Percentiles rank a stretch among this genome's conserved stretches.
Evolutionary conservation across 2,888 invertebrate species (phyloP).

Genomic region (Ennomos erosarius): DNA sequence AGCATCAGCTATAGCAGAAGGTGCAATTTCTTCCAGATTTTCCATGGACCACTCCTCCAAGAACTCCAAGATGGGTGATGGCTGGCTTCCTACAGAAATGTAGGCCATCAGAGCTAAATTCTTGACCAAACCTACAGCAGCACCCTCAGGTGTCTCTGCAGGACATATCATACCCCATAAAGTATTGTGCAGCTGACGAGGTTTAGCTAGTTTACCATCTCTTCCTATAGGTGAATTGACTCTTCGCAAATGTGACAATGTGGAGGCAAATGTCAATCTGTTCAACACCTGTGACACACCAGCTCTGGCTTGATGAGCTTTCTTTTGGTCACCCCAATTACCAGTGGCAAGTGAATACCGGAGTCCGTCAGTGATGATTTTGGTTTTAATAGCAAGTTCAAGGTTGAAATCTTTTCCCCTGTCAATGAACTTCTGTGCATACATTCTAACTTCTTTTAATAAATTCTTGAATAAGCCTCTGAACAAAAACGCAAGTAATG

Average conservation of each 20-base stretch:
- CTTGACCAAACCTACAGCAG: slow-evolving; percentile 98
- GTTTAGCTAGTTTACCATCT: slow-evolving; percentile 99
- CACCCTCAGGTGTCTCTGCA: slow-evolving; percentile 99
- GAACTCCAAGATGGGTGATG: slow-evolving; percentile 99
- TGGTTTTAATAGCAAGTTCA: slow-evolving; percentile 97
- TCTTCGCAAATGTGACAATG: slow-evolving; percentile 98
- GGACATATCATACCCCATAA: slow-evolving; percentile 99
- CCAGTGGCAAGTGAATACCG: slow-evolving; percentile 99
- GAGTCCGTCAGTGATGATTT: slow-evolving; percentile 98
- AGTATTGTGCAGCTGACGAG: slow-evolving; percentile 99
- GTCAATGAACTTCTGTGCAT: slow-evolving; percentile 99
- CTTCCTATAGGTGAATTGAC: slow-evolving; percentile 99
- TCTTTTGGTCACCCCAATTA: slow-evolving; percentile 99
- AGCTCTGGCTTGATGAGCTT: slow-evolving; percentile 99
- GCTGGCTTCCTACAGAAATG: slow-evolving; percentile 99
- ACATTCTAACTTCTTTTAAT: slow-evolving; percentile 98
- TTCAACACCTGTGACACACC: slow-evolving; percentile 99
- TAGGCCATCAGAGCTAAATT: slow-evolving; percentile 99
- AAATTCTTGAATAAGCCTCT: slow-evolving; percentile 98
- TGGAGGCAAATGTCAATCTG: slow-evolving; percentile 98
- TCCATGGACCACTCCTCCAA: slow-evolving; percentile 99
- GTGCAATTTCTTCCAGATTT: slow-evolving; percentile 99
- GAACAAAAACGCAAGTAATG: slow-evolving; percentile 97
- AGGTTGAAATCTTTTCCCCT: slow-evolving; percentile 99
- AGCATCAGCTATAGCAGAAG: slow-evolving; percentile 99